Evolutionary conservation across 1,140 invertebrate species (phyloP).

Genomic region (Platorchestia sp.): DNA sequence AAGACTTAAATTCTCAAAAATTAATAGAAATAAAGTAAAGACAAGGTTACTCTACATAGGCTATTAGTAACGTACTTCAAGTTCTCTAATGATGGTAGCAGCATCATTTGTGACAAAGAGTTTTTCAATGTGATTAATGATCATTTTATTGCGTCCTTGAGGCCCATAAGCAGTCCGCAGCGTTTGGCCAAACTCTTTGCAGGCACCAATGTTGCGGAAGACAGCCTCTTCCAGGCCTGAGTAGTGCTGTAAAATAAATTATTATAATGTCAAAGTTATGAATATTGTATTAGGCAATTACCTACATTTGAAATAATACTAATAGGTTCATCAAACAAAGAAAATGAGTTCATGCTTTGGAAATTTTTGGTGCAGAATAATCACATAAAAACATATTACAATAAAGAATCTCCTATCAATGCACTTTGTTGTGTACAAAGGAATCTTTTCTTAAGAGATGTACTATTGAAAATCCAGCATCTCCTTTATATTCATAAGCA

Average conservation of each 20-base stretch:
- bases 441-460: no score
- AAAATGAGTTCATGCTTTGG: no score
- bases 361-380: no score
- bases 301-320: neutral
- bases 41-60: neutral
- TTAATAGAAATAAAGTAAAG: no score
- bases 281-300: no score
- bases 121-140: constrained; percentile 99
- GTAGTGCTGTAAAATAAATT: constrained; percentile 82
- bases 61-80: constrained; percentile 78
- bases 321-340: no score
- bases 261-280: no score
- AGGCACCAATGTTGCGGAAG: constrained; percentile 93
- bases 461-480: no score
- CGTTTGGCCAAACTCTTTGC: constrained; percentile 94
- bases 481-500: no score
- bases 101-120: constrained; percentile 99
- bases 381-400: no score
- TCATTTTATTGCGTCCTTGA: constrained; percentile 97
- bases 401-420: no score
- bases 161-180: constrained; percentile 96
- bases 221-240: constrained; percentile 98
- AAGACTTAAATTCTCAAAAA: neutral
- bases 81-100: constrained; percentile 95
- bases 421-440: no score